phyloP scores from a whole-genome alignment of 2,888 invertebrate species.

The Odontothrips loti region DNA sequence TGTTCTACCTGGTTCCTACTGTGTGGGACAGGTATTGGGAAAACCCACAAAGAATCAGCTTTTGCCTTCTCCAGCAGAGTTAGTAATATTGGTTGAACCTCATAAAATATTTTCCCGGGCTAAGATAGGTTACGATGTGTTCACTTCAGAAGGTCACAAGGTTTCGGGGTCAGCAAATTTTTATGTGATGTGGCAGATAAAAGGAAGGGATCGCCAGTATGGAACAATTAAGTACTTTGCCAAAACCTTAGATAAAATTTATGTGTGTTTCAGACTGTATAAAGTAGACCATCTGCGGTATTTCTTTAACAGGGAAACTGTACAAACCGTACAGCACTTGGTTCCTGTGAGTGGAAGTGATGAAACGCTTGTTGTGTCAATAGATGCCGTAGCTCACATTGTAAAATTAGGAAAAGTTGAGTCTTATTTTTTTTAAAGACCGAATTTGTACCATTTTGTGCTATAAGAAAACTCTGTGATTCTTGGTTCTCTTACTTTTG shows the following conservation, averaged over 20 bases:
- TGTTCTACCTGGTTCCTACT: no score
- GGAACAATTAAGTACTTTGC: neutral
- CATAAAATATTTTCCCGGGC: no score
- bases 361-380: neutral
- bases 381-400: neutral
- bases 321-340: neutral
- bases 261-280: neutral
- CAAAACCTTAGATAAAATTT: neutral
- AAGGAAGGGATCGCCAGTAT: no score
- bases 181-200: neutral
- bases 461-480: neutral
- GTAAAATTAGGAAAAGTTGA: neutral
- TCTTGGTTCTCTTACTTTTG: no score
- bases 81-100: no score
- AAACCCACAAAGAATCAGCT: neutral
- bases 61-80: neutral
- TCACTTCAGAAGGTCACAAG: neutral
- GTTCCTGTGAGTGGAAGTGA: neutral
- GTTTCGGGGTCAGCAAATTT: neutral
- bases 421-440: neutral
- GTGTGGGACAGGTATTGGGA: neutral
- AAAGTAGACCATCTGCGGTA: neutral
- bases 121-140: neutral
- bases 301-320: neutral
- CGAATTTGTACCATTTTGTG: neutral